Conservation (phyloP, 1,140 invertebrate genomes). For the Drepana arcuata region DNA sequence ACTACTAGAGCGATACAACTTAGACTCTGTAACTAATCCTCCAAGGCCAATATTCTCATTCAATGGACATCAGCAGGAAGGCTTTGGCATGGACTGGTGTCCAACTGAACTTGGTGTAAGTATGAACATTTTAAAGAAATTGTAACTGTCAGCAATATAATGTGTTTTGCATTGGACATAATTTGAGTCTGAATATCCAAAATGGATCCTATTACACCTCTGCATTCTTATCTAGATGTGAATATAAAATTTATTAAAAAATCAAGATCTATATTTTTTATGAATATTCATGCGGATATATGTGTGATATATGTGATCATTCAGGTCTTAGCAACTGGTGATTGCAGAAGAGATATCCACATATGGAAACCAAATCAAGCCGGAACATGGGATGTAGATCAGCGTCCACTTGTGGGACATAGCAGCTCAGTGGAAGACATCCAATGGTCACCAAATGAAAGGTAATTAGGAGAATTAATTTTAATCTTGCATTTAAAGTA, state of each 20-base stretch:
- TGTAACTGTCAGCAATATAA: no score
- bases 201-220: no score
- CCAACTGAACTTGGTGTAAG: conserved; percentile 80
- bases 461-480: no score
- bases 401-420: conserved; percentile 89
- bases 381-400: conserved; percentile 89
- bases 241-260: no score
- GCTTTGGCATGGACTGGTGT: conserved; percentile 97
- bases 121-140: no score
- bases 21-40: conserved; percentile 69
- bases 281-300: not conserved
- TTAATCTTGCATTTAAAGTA: no score
- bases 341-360: conserved; percentile 93
- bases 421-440: conserved; percentile 96
- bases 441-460: conserved; percentile 98
- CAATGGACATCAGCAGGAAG: conserved; percentile 92
- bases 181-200: no score
- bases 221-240: no score
- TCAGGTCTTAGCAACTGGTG: conserved; percentile 89
- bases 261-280: no score
- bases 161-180: no score
- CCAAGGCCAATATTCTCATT: conserved; percentile 88
- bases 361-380: conserved; percentile 89
- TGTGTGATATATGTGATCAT: conserved; percentile 8
- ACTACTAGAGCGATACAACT: conserved; percentile 75